A percentile compares a stretch with the other conserved stretches of the same genome.
Conservation (phyloP, 2,888 invertebrate species). For the Dasysyrphus albostriatus region DNA sequence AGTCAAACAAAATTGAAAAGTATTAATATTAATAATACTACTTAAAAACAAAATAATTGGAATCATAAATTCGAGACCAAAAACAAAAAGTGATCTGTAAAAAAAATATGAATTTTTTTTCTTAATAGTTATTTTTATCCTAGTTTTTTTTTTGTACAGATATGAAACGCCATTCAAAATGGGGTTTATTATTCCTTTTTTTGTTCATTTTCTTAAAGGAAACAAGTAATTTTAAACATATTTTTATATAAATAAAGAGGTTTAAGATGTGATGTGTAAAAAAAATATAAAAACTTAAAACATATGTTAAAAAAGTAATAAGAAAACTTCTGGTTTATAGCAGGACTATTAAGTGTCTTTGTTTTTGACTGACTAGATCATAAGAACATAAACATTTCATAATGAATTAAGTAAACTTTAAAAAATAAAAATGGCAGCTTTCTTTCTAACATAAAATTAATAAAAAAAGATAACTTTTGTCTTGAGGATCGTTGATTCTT, state of each 20-base stretch:
- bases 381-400: conserved; percentile 45
- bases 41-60: conserved; percentile 1
- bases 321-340: conserved; percentile 38
- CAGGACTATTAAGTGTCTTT: conserved; percentile 39
- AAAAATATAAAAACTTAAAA: conserved; percentile 18
- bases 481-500: conserved; percentile 1
- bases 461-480: conserved; percentile 4
- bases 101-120: conserved; percentile 29
- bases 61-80: conserved; percentile 36
- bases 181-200: conserved; percentile 61
- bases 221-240: conserved; percentile 47
- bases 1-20: conserved; percentile 7
- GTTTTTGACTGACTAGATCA: conserved; percentile 47
- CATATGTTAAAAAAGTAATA: conserved; percentile 12
- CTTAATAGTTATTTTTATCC: conserved; percentile 25
- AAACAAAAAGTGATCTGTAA: conserved; percentile 47
- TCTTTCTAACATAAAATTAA: conserved; percentile 6
- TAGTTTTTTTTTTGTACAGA: conserved; percentile 64
- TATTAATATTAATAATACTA: conserved; percentile 8
- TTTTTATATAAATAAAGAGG: conserved; percentile 59
- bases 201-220: conserved; percentile 46
- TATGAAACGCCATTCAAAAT: conserved; percentile 75
- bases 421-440: conserved; percentile 24
- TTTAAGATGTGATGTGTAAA: conserved; percentile 42
- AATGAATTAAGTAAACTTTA: conserved; percentile 43